Percentiles rank a stretch among this genome's conserved stretches.
These are phyloP conservation scores for Sparidentex hasta DNA, from an alignment of 2,797 vertebrate genomes.

Conservation along the genomic window DNA sequence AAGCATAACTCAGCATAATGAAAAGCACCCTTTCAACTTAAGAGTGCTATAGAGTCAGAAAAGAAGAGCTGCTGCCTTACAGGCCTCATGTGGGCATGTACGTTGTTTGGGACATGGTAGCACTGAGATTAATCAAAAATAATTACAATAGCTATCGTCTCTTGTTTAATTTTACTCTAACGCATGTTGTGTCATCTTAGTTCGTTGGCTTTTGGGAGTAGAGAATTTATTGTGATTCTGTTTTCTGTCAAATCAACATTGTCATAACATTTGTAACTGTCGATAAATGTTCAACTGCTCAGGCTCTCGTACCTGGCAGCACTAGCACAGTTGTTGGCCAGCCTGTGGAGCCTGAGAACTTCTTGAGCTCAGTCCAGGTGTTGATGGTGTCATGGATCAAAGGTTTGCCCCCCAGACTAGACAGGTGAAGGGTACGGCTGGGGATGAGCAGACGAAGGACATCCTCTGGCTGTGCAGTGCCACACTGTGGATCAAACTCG, in stretches of 20 bases:
- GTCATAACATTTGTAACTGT: neutral
- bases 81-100: no score
- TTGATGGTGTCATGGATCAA: conserved; percentile 95
- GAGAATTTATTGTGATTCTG: neutral
- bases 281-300: neutral
- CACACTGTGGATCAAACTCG: conserved; percentile 97
- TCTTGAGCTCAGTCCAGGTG: conserved; percentile 98
- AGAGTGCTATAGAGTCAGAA: no score
- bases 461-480: conserved; percentile 98
- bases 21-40: no score
- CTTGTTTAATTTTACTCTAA: neutral
- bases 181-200: neutral
- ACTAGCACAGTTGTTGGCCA: conserved; percentile 97
- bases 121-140: no score
- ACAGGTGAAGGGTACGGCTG: conserved; percentile 90
- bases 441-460: conserved; percentile 96
- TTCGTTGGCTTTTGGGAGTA: neutral
- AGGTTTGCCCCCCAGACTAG: conserved; percentile 91
- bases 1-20: no score
- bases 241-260: neutral
- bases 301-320: conserved; percentile 89
- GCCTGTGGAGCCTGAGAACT: conserved; percentile 94
- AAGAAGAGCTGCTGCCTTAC: no score
- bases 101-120: no score
- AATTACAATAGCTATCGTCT: no score